Percentiles rank a stretch among this genome's conserved stretches.
These are phyloP conservation scores for Sebastes baramenuke DNA, from an alignment of 2,797 vertebrate species.

Conservation along the genomic window DNA sequence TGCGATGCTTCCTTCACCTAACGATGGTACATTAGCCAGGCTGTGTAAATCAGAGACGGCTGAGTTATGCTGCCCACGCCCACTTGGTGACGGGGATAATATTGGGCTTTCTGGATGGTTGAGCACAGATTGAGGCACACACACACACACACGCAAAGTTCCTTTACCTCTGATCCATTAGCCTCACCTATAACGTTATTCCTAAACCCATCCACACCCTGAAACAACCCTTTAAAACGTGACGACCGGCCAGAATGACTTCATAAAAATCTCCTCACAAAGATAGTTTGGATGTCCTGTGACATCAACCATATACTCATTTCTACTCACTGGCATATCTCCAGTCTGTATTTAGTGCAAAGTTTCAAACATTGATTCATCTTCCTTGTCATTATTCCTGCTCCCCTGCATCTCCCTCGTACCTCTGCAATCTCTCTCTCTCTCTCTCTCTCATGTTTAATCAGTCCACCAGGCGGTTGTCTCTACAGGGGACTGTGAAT, in stretches of 20 bases:
- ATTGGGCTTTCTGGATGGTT: conserved; percentile 45
- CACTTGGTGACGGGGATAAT: conserved; percentile 40
- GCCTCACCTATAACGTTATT: neutral
- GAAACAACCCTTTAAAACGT: neutral
- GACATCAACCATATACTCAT: neutral
- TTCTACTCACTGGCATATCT: conserved; percentile 6
- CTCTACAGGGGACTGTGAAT: conserved; percentile 77
- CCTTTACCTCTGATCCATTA: neutral
- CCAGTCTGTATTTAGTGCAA: conserved; percentile 33
- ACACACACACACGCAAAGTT: neutral
- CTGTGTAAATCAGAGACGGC: conserved; percentile 46
- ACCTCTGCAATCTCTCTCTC: conserved; percentile 8
- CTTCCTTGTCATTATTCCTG: conserved; percentile 22
- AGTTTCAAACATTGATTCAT: conserved; percentile 46
- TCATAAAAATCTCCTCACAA: neutral
- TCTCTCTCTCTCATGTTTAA: conserved; percentile 67
- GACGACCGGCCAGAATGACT: neutral
- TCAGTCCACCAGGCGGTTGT: conserved; percentile 69
- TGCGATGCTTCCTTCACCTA: conserved; percentile 36
- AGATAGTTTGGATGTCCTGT: neutral
- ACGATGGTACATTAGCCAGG: conserved; percentile 37
- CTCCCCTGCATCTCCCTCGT: conserved; percentile 19
- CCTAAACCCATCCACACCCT: neutral
- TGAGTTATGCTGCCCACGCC: conserved; percentile 40
- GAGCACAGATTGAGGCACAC: neutral